Conservation (phyloP, 2,888 invertebrate species). For the Tenthredo distinguenda region DNA sequence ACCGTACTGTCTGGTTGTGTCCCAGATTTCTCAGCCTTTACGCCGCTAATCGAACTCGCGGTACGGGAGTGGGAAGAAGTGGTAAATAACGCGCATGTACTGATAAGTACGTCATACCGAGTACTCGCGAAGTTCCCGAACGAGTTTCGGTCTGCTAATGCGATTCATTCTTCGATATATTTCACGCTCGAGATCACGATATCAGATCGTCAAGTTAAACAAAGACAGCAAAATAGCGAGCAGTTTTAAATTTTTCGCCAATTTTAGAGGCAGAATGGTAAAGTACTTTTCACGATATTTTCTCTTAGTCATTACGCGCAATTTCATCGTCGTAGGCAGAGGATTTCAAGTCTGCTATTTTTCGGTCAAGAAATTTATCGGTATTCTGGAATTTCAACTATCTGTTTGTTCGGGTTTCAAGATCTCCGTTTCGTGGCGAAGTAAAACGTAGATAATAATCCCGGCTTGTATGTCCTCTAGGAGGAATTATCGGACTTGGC, state of each 20-base stretch:
- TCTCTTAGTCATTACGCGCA: not conserved
- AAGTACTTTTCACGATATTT: not conserved
- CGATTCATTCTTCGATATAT: not conserved
- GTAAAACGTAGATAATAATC: not conserved
- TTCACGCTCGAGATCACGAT: not conserved
- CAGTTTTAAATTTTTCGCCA: not conserved
- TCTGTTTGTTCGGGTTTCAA: not conserved
- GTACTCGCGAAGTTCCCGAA: not conserved
- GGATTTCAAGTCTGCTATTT: not conserved
- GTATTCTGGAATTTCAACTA: not conserved
- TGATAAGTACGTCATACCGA: not conserved
- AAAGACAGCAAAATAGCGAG: not conserved
- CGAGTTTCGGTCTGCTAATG: not conserved
- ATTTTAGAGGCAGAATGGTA: not conserved
- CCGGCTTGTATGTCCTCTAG: not conserved
- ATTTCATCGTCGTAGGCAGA: not conserved
- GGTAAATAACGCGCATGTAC: slow-evolving; percentile 21
- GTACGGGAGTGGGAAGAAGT: not conserved
- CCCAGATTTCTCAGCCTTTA: not conserved
- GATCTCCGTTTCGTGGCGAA: not conserved
- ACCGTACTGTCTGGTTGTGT: slow-evolving; percentile 7
- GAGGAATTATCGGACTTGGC: slow-evolving; percentile 71
- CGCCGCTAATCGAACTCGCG: not conserved
- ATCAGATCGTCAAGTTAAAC: not conserved
- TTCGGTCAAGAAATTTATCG: not conserved